phyloP scores from a whole-genome alignment of 1,140 invertebrate genomes.

The Philaenus spumarius region DNA sequence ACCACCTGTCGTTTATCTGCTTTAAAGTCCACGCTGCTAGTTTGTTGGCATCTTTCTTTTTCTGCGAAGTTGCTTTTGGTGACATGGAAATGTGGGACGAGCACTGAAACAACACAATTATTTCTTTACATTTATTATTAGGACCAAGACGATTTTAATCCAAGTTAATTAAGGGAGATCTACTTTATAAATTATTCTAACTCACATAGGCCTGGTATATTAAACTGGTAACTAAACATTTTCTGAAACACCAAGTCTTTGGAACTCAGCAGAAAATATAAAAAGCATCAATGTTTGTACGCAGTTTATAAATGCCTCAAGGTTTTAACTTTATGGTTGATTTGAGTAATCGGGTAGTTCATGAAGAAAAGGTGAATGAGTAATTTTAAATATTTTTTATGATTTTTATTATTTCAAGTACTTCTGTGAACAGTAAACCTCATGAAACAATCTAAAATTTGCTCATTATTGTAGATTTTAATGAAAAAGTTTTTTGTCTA shows the following conservation, averaged over 20 bases:
- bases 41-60: slow-evolving; percentile 77
- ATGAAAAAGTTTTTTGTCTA: too few relatives aligned
- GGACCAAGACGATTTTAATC: slow-evolving; percentile 6
- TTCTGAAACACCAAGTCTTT: background rate
- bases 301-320: too few relatives aligned
- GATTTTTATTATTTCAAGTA: too few relatives aligned
- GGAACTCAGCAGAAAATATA: background rate
- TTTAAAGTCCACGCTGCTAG: slow-evolving; percentile 70
- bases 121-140: slow-evolving; percentile 6
- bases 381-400: too few relatives aligned
- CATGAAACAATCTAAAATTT: too few relatives aligned
- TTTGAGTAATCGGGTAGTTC: too few relatives aligned
- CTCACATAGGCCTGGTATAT: background rate
- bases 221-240: background rate
- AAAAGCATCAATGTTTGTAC: too few relatives aligned
- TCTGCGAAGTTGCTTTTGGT: slow-evolving; percentile 58
- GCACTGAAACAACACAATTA: slow-evolving; percentile 47
- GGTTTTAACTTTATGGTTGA: too few relatives aligned
- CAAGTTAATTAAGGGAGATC: background rate
- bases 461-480: too few relatives aligned
- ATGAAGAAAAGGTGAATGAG: too few relatives aligned
- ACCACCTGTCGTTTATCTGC: slow-evolving; percentile 48
- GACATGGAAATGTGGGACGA: slow-evolving; percentile 61
- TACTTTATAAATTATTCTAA: background rate
- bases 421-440: too few relatives aligned